phyloP scores from a whole-genome alignment of 2,888 invertebrate species.

The Mythimna loreyi region DNA sequence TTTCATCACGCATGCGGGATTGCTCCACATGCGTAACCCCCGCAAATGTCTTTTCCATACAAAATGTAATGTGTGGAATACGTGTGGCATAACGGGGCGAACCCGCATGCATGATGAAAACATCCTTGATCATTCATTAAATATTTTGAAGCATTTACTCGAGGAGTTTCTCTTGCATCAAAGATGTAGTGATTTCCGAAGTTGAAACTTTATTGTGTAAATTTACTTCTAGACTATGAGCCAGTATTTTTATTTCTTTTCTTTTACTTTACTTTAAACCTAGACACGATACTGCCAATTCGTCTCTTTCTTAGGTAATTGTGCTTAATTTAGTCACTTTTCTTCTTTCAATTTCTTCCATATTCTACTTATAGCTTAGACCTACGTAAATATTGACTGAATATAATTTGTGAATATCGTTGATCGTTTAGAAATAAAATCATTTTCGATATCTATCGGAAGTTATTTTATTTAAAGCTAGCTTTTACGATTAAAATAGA shows the following conservation, averaged over 20 bases:
- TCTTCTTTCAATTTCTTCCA: constrained; percentile 19
- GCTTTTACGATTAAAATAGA: constrained; percentile 36
- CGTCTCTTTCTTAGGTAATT: constrained; percentile 57
- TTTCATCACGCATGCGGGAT: no score
- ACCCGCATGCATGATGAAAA: no score
- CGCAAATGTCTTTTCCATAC: no score
- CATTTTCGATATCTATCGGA: constrained; percentile 40
- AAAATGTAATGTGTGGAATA: no score
- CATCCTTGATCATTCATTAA: not conserved
- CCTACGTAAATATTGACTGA: constrained; percentile 61
- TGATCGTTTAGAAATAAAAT: constrained; percentile 48
- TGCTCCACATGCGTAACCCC: no score
- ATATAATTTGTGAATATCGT: constrained; percentile 54
- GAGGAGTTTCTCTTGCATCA: not conserved
- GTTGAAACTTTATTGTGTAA: not conserved
- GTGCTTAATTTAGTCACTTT: constrained; percentile 44
- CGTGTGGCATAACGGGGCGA: no score
- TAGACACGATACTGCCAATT: constrained; percentile 54
- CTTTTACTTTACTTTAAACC: constrained; percentile 14
- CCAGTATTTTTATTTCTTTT: constrained; percentile 39
- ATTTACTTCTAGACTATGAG: constrained; percentile 30
- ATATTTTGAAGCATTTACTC: constrained; percentile 5
- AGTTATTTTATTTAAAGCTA: constrained; percentile 50
- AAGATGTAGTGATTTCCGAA: not conserved
- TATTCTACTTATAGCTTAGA: constrained; percentile 41